Percentiles rank a stretch among this genome's conserved stretches.
phyloP scores from a whole-genome alignment of 2,888 invertebrate species.

The Andricus quercusramuli region DNA sequence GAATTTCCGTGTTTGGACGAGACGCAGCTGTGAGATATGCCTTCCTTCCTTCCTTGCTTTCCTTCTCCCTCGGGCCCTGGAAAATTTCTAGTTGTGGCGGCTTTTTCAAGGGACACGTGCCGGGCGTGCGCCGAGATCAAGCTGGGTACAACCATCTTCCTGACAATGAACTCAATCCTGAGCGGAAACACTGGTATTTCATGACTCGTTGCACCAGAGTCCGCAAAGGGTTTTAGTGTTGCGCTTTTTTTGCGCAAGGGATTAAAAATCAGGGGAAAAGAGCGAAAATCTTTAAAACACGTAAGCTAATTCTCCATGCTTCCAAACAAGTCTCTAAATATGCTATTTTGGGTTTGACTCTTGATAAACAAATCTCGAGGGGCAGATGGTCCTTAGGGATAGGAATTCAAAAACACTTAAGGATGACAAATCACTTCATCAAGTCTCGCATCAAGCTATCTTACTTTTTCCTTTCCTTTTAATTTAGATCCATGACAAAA shows the following conservation, averaged over 20 bases:
- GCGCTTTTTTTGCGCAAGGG: slow-evolving; percentile 6
- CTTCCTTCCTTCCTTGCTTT: not conserved
- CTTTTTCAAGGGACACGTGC: slow-evolving; percentile 31
- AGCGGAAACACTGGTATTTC: slow-evolving; percentile 30
- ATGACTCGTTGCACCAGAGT: slow-evolving; percentile 35
- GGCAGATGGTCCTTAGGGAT: slow-evolving; percentile 36
- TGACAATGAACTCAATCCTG: slow-evolving; percentile 32
- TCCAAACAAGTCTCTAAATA: not conserved
- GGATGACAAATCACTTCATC: slow-evolving; percentile 30
- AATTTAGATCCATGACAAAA: not conserved
- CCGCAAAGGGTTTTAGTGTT: slow-evolving; percentile 25
- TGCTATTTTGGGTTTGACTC: slow-evolving; percentile 23
- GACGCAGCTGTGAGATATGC: slow-evolving; percentile 58
- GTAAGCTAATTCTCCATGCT: not conserved
- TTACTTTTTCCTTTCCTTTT: not conserved
- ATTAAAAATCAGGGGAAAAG: not conserved
- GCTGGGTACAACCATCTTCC: slow-evolving; percentile 9
- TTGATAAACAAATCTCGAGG: slow-evolving; percentile 23
- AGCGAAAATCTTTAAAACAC: too few species aligned
- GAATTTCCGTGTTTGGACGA: slow-evolving; percentile 69
- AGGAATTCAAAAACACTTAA: slow-evolving; percentile 29
- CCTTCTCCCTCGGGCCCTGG: not conserved
- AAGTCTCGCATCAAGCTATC: not conserved
- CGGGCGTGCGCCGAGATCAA: slow-evolving; percentile 29
- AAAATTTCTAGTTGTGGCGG: slow-evolving; percentile 5